These are phyloP conservation scores for Steatocranus sp. DNA, from an alignment of 2,797 vertebrate species.

Conservation along the genomic window DNA sequence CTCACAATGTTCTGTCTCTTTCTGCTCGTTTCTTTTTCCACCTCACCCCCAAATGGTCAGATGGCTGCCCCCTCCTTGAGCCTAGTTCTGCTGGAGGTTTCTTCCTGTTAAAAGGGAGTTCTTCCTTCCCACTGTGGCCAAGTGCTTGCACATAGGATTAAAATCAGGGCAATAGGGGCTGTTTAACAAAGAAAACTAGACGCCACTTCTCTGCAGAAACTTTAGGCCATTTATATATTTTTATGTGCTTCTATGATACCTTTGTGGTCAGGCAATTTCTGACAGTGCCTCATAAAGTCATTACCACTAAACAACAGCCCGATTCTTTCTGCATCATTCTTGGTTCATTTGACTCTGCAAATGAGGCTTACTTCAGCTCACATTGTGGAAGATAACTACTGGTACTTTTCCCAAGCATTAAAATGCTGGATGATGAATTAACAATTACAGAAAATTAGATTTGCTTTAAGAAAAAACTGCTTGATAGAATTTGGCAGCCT, in stretches of 20 bases:
- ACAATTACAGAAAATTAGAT: neutral
- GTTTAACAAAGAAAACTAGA: neutral
- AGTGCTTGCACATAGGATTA: neutral
- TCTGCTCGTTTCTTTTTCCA: rapidly evolving
- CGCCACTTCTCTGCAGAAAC: neutral
- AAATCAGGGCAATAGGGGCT: neutral
- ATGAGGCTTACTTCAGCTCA: neutral
- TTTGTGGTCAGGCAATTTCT: neutral
- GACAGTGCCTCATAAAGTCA: neutral
- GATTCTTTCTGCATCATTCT: neutral
- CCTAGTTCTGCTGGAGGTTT: neutral
- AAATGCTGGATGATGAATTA: neutral
- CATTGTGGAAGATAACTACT: neutral
- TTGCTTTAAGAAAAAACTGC: neutral
- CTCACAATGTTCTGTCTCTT: neutral
- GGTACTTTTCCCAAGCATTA: neutral
- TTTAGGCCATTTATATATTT: neutral
- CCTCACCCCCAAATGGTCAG: neutral
- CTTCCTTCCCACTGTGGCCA: neutral
- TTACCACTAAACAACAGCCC: neutral
- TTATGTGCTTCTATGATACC: neutral
- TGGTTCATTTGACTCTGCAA: neutral
- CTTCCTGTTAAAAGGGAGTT: neutral
- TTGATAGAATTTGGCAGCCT: neutral
- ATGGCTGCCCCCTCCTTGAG: neutral